Evolutionary conservation across 2,113 vertebrate species (phyloP).

Genomic region (Protomyctophum bolini): DNA sequence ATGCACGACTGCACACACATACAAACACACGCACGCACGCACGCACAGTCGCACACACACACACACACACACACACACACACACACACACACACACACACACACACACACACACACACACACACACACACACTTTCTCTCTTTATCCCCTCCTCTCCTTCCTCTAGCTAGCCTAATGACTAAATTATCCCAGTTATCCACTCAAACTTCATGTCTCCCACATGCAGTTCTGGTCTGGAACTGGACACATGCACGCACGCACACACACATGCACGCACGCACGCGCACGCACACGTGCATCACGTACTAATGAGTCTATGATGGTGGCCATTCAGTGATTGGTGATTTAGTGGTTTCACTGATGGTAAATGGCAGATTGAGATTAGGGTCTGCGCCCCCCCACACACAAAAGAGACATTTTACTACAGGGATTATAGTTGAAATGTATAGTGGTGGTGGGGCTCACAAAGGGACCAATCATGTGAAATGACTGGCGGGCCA

Average conservation of each 20-base stretch:
- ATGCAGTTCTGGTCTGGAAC: constrained; percentile 1
- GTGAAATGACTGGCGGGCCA: neutral
- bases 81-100: too few species aligned
- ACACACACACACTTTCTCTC: neutral
- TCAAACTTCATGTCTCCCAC: constrained; percentile 22
- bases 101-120: too few species aligned
- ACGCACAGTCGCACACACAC: too few species aligned
- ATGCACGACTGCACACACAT: too few species aligned
- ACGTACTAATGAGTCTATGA: constrained; percentile 52
- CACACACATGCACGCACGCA: neutral
- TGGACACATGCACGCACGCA: neutral
- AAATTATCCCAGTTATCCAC: constrained; percentile 56
- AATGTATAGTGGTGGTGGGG: constrained; percentile 5
- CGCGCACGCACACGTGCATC: neutral
- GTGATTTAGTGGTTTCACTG: constrained; percentile 46
- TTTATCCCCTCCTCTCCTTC: neutral
- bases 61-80: too few species aligned
- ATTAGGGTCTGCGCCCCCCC: constrained; percentile 32
- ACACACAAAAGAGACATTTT: constrained; percentile 19
- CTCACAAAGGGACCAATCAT: constrained; percentile 4
- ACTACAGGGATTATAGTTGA: neutral
- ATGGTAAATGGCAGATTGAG: constrained; percentile 45
- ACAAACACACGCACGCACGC: too few species aligned
- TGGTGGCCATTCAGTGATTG: constrained; percentile 26
- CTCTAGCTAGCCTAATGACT: constrained; percentile 37